Evolutionary conservation across 2,113 vertebrate species (phyloP).

Genomic region (Rhabdomys dilectus): DNA sequence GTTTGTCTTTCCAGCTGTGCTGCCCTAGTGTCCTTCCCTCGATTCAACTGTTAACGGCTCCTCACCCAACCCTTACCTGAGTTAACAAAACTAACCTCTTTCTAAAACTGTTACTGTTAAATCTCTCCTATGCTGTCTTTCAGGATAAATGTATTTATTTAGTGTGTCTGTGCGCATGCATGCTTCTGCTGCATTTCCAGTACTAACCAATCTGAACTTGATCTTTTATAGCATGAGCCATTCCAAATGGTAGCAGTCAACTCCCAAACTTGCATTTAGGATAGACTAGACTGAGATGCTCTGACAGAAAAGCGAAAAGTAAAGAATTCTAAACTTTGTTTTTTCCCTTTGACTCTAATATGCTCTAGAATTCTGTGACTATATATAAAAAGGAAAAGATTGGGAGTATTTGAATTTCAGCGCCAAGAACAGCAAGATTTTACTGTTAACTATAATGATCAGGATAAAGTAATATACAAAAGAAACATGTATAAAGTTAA

Average conservation of each 20-base stretch:
- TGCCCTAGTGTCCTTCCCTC: not conserved
- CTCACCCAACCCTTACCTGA: not conserved
- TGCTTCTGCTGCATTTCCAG: conserved; percentile 2
- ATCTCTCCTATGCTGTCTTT: not conserved
- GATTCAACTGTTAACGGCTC: conserved; percentile 2
- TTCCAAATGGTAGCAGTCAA: not conserved
- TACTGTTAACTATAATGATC: conserved; percentile 36
- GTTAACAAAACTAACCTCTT: not conserved
- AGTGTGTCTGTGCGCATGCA: not conserved
- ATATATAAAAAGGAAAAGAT: conserved; percentile 40
- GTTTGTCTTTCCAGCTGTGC: not conserved
- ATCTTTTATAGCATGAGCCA: conserved; percentile 21
- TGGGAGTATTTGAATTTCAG: conserved; percentile 51
- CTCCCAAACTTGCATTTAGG: not conserved
- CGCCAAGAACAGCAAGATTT: conserved; percentile 9
- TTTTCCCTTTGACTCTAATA: not conserved
- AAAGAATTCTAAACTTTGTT: not conserved
- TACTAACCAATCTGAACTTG: not conserved
- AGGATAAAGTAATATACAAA: conserved; percentile 45
- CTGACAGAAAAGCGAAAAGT: not conserved
- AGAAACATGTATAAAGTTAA: conserved; percentile 52
- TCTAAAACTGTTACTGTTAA: not conserved
- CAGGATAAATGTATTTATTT: not conserved
- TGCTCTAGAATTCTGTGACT: conserved; percentile 33
- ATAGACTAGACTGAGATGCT: not conserved